phyloP scores from a whole-genome alignment of 1,140 invertebrate genomes.

The Acyrthosiphon pisum region DNA sequence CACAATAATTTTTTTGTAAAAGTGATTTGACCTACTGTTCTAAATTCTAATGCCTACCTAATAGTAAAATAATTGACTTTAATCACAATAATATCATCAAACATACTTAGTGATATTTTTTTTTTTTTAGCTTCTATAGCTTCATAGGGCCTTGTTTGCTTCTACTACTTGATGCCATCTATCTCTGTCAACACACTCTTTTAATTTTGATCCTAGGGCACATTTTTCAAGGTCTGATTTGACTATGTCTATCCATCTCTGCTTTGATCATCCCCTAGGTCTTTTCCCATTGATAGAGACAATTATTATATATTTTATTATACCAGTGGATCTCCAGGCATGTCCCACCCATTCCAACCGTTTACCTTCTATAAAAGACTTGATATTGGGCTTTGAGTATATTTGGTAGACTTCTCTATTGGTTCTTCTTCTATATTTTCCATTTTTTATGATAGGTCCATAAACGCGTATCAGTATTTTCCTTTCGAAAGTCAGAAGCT shows the following conservation, averaged over 20 bases:
- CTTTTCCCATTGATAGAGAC: not conserved
- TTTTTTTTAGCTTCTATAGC: slow-evolving; percentile 8
- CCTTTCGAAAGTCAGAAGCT: not conserved
- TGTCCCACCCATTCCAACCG: not conserved
- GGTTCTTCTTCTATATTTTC: too few relatives aligned
- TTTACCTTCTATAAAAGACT: slow-evolving; percentile 28
- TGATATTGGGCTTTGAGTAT: too few relatives aligned
- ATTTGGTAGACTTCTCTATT: too few relatives aligned
- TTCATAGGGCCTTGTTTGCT: not conserved
- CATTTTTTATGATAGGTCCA: too few relatives aligned
- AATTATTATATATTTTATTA: slow-evolving; percentile 26
- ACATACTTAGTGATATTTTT: too few relatives aligned
- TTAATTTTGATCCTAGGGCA: not conserved
- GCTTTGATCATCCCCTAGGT: not conserved
- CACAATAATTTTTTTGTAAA: too few relatives aligned
- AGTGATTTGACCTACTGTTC: too few relatives aligned
- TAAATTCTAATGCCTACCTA: too few relatives aligned
- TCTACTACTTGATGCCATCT: not conserved
- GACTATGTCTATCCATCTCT: slow-evolving; percentile 28
- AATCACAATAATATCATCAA: too few relatives aligned
- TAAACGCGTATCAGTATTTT: not conserved
- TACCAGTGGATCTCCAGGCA: slow-evolving; percentile 29
- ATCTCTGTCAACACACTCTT: slow-evolving; percentile 17
- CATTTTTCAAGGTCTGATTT: slow-evolving; percentile 32
- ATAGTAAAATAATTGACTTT: too few relatives aligned